A percentile compares a stretch with the other conserved stretches of the same genome.
phyloP scores from a whole-genome alignment of 2,888 invertebrate species.

The Nowickia ferox region DNA sequence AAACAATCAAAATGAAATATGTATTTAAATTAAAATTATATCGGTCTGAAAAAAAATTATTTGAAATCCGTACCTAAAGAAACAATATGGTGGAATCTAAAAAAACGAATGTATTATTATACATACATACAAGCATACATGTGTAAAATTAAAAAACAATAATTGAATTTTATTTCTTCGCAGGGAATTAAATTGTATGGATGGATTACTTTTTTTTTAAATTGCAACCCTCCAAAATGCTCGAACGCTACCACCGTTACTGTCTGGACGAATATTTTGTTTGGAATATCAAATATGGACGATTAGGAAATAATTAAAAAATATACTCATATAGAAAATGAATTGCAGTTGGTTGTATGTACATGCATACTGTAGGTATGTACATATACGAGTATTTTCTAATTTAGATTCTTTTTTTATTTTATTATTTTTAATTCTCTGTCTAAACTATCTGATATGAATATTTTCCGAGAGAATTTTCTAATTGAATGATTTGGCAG shows the following conservation, averaged over 20 bases:
- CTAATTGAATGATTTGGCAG: slow-evolving; percentile 19
- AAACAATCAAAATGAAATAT: slow-evolving; percentile 38
- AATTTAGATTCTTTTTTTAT: neutral
- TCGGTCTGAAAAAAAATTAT: slow-evolving; percentile 13
- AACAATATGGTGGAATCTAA: slow-evolving; percentile 56
- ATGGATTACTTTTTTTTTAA: slow-evolving; percentile 54
- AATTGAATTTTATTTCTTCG: slow-evolving; percentile 44
- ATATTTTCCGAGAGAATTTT: slow-evolving; percentile 34
- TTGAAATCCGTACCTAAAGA: slow-evolving; percentile 60
- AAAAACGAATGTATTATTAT: neutral
- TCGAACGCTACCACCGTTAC: slow-evolving; percentile 7
- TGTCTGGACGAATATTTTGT: slow-evolving; percentile 1
- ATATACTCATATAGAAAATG: neutral
- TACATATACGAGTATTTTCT: slow-evolving; percentile 8
- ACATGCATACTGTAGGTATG: neutral
- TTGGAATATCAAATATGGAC: slow-evolving; percentile 62
- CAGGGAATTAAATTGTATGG: slow-evolving; percentile 60
- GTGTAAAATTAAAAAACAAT: slow-evolving; percentile 36
- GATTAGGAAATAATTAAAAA: slow-evolving; percentile 19
- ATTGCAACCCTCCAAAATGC: slow-evolving; percentile 47
- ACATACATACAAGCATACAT: neutral
- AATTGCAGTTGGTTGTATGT: neutral
- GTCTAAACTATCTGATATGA: neutral
- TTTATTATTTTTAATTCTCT: neutral
- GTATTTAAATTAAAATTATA: slow-evolving; percentile 20